Percentiles rank a stretch among this genome's conserved stretches.
Conservation (phyloP, 2,113 vertebrate genomes). For the Crotalus horridus region DNA sequence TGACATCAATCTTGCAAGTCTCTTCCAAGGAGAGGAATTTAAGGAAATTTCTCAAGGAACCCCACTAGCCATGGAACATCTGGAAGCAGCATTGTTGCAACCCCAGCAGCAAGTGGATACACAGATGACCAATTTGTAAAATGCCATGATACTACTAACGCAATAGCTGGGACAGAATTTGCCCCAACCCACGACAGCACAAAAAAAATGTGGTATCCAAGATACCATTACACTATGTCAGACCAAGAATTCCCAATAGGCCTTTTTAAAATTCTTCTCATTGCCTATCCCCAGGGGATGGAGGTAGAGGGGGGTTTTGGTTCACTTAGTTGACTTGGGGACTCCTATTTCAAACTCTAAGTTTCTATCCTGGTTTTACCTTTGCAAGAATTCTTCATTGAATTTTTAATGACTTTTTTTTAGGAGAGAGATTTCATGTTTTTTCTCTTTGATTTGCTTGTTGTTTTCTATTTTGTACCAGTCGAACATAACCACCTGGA, state of each 20-base stretch:
- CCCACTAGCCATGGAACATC: background rate
- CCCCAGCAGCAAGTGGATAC: background rate
- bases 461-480: background rate
- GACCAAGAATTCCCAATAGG: background rate
- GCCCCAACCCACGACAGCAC: background rate
- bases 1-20: background rate
- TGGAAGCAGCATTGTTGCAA: background rate
- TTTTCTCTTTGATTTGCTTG: background rate
- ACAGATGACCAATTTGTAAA: background rate
- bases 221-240: background rate
- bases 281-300: background rate
- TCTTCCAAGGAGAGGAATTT: background rate
- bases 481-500: background rate
- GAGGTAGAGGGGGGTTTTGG: background rate
- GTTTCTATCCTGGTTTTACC: background rate
- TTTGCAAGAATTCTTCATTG: background rate
- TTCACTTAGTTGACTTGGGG: background rate
- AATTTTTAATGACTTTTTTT: background rate
- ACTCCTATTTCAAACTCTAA: background rate
- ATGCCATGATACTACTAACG: background rate
- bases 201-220: background rate
- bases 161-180: background rate
- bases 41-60: background rate
- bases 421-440: background rate
- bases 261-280: background rate